Evolutionary conservation across 2,888 invertebrate genomes (phyloP), one percentile per base, ranked within the genome.

Genomic region (Halictus ligatus): DNA sequence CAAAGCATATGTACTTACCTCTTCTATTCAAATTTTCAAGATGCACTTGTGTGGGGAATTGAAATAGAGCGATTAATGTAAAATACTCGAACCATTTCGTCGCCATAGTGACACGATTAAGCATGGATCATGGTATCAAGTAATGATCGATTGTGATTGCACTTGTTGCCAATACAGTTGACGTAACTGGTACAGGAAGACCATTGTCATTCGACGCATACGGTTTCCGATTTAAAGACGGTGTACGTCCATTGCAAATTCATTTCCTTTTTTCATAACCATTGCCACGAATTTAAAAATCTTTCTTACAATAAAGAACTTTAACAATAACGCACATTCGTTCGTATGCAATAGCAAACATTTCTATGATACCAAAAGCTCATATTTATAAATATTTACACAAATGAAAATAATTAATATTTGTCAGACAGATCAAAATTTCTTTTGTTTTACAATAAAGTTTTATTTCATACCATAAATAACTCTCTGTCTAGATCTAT

Each of bases 41-140:
- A 40, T 40, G 29, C 29, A 60, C 80, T 6, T 3, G 25, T 0
- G 43, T 21, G 35, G 76, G 69, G 48, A 54, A 74, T 50, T 78
- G 15, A 12, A 88, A 43, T 0, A 84, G n/a, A 50, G 80, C 2
- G 10, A 90, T 15, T 46, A 82, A 72, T 12, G 29, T 15, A 21
- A 83, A 71, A 29, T 29, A 50, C 25, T 25, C 29, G 21, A 77
- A 72, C 25, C 64, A 67, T 46, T 78, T 78, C 58, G 58, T 58
- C 46, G 58, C 83, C 89, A 89, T 89, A 48, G 35, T n/a, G 77
- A 48, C 46, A n/a, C 43, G 43, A 80, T 40, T 71, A 50, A 69
- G 40, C 46, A 21, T 29, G 48, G 74, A 73, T 25, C 35, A 48
- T 75, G 71, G 69, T 81, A 73, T 35, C 60, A 43, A 64, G 67